Base-by-base conservation (phyloP, 2,113 vertebrate species). In the Rhizomys pruinosus region DNA sequence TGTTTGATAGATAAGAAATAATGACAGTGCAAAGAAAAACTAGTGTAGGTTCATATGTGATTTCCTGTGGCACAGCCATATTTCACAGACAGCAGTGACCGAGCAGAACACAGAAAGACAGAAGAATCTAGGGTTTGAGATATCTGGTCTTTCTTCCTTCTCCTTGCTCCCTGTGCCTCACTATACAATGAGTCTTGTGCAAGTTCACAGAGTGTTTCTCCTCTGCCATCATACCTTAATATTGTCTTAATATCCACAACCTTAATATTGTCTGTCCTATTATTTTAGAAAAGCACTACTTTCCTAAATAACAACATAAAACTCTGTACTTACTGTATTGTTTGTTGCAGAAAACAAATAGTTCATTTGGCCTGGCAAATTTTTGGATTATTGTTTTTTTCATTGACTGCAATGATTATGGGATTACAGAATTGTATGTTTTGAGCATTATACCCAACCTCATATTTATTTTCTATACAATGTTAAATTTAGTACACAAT, bases 1-100 rank as follows among this genome's bases (percentile, higher is more conserved):
- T 74, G 42, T 73, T 90, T 93, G 89, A 91, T 74, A 94, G 90
- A 71, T 76, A 61, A 16, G 42, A 66, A 85, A 78, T 90, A 42
- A 68, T 39, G 52, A 87, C 29, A 68, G n/a, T 55, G 6, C 9
- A 57, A 92, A n/a, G 12, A 42, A 88, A 79, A 89, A 39, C 5
- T 32, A 59, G 2, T 39, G 29, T n/a, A 90, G 23, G 37, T 82
- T 78, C 37, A 55, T 12, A 32, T 1, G 0, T 63, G 57, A 44
- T 57, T 71, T 69, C 79, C 68, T 22, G 27, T 69, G n/a, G 59
- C 22, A 17, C 20, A 10, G 4, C 89, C 78, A 29, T 55, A 59
- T 66, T 80, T 93, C 9, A 16, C 57, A 61, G 55, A 72, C 39
- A 12, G 52, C 19, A 39, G 0, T 55, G 52, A 37, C 23, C 29